Conservation (phyloP, 2,797 vertebrate genomes). For the Sandelia bainsii region DNA sequence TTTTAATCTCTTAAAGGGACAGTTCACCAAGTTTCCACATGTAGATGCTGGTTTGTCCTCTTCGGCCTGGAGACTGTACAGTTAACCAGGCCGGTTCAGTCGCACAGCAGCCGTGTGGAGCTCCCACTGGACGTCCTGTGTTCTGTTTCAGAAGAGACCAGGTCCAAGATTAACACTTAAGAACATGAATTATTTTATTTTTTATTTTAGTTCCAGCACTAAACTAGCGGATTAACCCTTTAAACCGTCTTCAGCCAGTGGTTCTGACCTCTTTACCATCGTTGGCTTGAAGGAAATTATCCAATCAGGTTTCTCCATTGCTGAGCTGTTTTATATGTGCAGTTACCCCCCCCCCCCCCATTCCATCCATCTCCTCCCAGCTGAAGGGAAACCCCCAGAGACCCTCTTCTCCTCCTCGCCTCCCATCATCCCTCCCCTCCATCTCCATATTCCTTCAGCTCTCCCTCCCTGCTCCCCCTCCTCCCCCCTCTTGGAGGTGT, state of each 20-base stretch:
- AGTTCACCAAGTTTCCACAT: background rate
- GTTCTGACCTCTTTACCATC: background rate
- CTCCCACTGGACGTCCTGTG: too few species aligned
- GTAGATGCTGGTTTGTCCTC: too few species aligned
- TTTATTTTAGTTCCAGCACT: background rate
- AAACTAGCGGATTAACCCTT: background rate
- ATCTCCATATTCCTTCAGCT: slow-evolving; percentile 8
- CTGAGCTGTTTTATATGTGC: slow-evolving; percentile 25
- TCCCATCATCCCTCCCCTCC: slow-evolving; percentile 1
- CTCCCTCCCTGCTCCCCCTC: background rate
- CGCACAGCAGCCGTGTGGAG: too few species aligned
- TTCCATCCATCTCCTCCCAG: slow-evolving; percentile 34
- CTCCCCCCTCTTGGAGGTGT: slow-evolving; percentile 46
- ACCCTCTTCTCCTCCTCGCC: slow-evolving; percentile 6
- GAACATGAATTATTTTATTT: background rate
- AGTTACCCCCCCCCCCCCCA: background rate
- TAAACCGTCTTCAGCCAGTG: too few species aligned
- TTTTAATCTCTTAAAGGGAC: slow-evolving; percentile 4
- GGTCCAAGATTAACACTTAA: too few species aligned
- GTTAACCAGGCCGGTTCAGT: too few species aligned
- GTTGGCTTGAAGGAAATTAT: background rate
- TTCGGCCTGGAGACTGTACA: too few species aligned
- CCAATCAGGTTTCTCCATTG: slow-evolving; percentile 43
- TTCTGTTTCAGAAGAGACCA: too few species aligned
- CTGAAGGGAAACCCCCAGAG: slow-evolving; percentile 53